Percentiles rank a stretch among this genome's conserved stretches.
These are phyloP conservation scores for Amphiduros pacificus DNA, from an alignment of 2,888 invertebrate species.

Conservation along the genomic window DNA sequence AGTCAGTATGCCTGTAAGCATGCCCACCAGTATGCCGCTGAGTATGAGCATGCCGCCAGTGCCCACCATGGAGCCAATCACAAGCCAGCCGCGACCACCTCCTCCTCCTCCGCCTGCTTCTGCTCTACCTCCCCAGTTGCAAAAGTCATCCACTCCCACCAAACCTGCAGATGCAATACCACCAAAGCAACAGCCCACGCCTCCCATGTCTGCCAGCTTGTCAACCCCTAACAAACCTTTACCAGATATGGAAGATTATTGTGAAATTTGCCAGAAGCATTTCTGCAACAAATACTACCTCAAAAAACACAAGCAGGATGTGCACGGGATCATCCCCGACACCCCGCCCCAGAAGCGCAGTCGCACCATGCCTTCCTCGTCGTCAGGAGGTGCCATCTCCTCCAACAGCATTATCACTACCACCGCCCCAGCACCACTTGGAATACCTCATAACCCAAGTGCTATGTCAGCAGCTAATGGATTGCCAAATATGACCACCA, in stretches of 20 bases:
- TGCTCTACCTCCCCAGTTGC: conserved; percentile 20
- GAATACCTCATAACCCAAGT: conserved; percentile 8
- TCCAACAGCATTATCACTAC: conserved; percentile 14
- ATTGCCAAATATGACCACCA: conserved; percentile 38
- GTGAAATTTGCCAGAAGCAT: conserved; percentile 61
- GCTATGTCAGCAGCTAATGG: conserved; percentile 6
- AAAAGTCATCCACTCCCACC: neutral
- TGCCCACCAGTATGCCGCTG: neutral
- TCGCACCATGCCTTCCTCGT: conserved; percentile 35
- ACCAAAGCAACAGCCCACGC: neutral
- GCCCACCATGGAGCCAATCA: conserved; percentile 25
- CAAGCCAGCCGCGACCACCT: conserved; percentile 32
- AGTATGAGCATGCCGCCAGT: too few relatives aligned
- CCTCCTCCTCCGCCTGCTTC: conserved; percentile 31
- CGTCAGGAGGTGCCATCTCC: conserved; percentile 8
- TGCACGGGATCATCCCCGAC: conserved; percentile 54
- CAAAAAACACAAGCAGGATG: conserved; percentile 60
- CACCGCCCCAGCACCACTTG: conserved; percentile 6
- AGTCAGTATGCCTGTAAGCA: neutral
- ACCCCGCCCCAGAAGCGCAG: conserved; percentile 12
- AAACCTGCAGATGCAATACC: neutral
- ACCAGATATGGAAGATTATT: conserved; percentile 57
- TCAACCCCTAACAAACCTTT: too few relatives aligned
- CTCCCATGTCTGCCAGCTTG: neutral
- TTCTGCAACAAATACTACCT: conserved; percentile 63